Base-by-base conservation (phyloP, 2,113 vertebrate species). In the Fregetta grallaria region DNA sequence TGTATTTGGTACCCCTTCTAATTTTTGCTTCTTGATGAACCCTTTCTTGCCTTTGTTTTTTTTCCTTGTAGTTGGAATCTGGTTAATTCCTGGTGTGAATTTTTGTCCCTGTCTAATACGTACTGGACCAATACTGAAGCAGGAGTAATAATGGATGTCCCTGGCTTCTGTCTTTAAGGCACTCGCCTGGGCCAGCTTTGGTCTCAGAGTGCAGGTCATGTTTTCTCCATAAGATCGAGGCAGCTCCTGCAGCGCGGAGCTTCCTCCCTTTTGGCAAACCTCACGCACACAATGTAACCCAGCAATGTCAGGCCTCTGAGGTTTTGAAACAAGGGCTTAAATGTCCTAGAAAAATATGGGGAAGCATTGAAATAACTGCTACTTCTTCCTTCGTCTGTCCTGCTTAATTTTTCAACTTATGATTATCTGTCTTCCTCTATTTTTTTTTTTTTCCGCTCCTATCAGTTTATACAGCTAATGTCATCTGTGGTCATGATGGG, bases 21-120 rank as follows among this genome's bases (percentile, higher is more conserved):
- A 88, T 93, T 89, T 95, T 92, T 96, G 73, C 86, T 95, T 92
- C 84, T 92, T 97, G 86, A 75, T 68, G 94, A 95, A 61, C 61
- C 74, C 38, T 97, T 97, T 82, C 65, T 90, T 88, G 30, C 42
- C n/a, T 94, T 95, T 91, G 52, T 81, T 96, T 86, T 95, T 95
- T 95, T 87, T 47, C 61, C 92, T 94, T 92, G 87, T 84, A 55
- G 44, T 16, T 47, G 58, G 36, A 70, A 23, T 42, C 76, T 81
- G 17, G 81, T 84, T 95, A 95, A 93, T 94, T 96, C 88, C 76
- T 67, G 19, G 55, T 59, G 79, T 89, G 90, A 95, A 34, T 86
- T 95, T 96, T 94, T 91, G 76, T 45, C 47, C 44, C 2, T 66
- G 80, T 49, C 75, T 77, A 44, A 52, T 86, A 73, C 5, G 34